Base-by-base conservation (phyloP, 2,888 invertebrate genomes). In the Melitaea athalia region DNA sequence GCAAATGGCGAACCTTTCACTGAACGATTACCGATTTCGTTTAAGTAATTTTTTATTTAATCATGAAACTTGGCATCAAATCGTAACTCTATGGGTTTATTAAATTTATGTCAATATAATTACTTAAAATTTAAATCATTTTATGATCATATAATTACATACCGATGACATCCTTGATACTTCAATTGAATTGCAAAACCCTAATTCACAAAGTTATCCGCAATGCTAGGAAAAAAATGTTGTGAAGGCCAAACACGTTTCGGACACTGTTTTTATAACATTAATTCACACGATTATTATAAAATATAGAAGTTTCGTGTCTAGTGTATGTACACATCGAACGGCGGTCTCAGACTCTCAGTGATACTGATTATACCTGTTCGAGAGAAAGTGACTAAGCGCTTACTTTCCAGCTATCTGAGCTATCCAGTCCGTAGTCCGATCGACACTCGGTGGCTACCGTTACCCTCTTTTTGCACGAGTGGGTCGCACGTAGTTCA, bases 371-470 rank as follows among this genome's bases (percentile, higher is more conserved):
- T 24, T 24, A 3, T 24, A 85, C 88, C 83, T 82, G 86, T 85
- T 86, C 79, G 81, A 88, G 91, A 91, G 92, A 92, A 92, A 92
- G 92, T 91, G 91, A 85, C 83, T 77, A 74, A 76, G 75, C 81
- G 77, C 85, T 87, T 87, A 90, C 91, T 92, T 92, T 92, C 91
- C 83, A 89, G 78, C 79, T 82, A 81, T 79, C 76, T 79, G 78
- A 89, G 78, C 79, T 82, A 81, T 79, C 76, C 79, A 79, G 77
- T 79, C 82, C 38, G 57, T 57, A 38, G 57, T 57, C 38, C 72
- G 71, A 67, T 73, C 70, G 76, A 78, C 76, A 75, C 77, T 75
- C 74, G 72, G 75, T 77, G 78, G 83, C 81, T 88, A 89, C 89
- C 88, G 88, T 90, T 91, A 89, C 83, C 85, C 81, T 76, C 76